A percentile compares a stretch with the other conserved stretches of the same genome.
phyloP scores from a whole-genome alignment of 2,113 vertebrate genomes.

The Psilopogon haemacephalus region DNA sequence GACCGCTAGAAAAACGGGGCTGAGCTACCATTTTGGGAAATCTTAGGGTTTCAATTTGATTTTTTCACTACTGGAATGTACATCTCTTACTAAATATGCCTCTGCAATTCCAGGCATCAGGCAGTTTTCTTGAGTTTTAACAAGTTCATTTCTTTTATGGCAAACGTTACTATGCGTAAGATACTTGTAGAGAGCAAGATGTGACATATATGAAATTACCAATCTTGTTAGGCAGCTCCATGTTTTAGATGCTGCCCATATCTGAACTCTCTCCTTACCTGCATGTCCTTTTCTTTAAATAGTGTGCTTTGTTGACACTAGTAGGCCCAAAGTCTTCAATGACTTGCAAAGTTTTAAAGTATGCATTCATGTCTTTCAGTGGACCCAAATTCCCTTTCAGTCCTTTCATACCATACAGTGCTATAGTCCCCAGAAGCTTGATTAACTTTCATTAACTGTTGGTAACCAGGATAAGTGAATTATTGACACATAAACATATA shows the following conservation, averaged over 20 bases:
- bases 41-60: not conserved
- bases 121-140: conserved; percentile 33
- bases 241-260: not conserved
- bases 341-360: not conserved
- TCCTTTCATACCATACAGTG: not conserved
- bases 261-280: not conserved
- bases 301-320: not conserved
- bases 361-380: not conserved
- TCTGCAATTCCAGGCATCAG: conserved; percentile 21
- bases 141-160: conserved; percentile 44
- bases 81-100: conserved; percentile 40
- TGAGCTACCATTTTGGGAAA: not conserved
- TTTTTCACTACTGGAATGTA: not conserved
- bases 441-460: not conserved
- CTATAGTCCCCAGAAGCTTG: not conserved
- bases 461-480: not conserved
- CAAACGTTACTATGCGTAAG: not conserved
- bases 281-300: not conserved
- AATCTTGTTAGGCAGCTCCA: not conserved
- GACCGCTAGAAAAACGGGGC: not conserved
- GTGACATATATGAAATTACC: not conserved
- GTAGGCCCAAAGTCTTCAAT: not conserved
- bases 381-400: not conserved
- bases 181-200: not conserved
- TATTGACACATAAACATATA: not conserved